Conservation (phyloP, 2,797 vertebrate species). For the Pseudochromis fuscus region DNA sequence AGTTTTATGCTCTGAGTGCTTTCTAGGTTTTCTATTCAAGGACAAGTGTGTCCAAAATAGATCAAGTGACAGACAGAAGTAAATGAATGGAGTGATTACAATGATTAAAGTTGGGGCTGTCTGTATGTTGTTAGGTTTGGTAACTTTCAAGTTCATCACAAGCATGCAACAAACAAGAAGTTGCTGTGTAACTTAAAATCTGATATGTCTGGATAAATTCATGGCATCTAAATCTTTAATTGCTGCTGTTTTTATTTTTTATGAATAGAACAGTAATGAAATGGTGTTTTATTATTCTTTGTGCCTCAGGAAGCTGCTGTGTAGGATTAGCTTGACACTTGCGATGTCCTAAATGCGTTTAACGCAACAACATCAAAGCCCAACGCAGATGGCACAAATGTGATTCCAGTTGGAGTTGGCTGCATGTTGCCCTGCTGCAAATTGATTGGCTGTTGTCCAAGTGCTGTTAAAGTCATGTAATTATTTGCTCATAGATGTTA, state of each 20-base stretch:
- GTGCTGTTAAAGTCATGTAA: background rate
- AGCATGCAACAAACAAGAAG: no score
- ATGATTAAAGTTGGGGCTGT: no score
- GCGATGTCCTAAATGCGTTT: no score
- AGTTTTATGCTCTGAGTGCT: no score
- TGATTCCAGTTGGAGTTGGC: background rate
- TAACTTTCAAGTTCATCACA: no score
- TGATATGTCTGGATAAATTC: no score
- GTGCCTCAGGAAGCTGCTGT: background rate
- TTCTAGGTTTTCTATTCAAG: background rate
- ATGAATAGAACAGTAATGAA: background rate
- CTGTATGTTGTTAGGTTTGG: no score
- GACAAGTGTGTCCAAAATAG: background rate
- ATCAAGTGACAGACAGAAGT: conserved; percentile 1
- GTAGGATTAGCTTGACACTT: no score
- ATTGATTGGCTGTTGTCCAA: background rate
- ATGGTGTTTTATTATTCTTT: background rate
- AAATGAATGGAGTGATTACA: background rate
- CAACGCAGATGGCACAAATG: background rate
- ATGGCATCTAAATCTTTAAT: no score
- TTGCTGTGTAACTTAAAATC: no score
- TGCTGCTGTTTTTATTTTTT: no score
- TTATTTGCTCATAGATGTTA: background rate
- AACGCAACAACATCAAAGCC: background rate
- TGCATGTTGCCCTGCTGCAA: background rate